Base-by-base conservation (phyloP, 2,888 invertebrate genomes). In the Sphaerophoria rueppellii region DNA sequence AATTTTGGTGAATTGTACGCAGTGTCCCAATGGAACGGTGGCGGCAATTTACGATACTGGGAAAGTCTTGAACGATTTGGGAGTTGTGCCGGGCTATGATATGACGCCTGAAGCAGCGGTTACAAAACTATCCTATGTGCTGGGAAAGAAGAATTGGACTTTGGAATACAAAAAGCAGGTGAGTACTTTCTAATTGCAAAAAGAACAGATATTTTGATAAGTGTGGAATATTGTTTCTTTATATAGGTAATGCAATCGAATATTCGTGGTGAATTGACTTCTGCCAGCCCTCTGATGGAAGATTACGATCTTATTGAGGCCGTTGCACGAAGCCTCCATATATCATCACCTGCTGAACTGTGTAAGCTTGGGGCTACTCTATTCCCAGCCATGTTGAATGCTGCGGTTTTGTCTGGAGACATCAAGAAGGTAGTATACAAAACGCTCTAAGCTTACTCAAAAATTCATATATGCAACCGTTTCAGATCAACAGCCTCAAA, bases 41-140 rank as follows among this genome's bases (percentile, higher is more conserved):
- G 93, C 94, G 1, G 93, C 95, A 7, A 93, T 95, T 0, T 99
- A 99, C 89, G 96, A 96, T 89, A 95, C 98, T 69, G 98, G 98
- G 71, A 94, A 95, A 92, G 96, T 91, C 50, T 88, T 90, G 6
- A 87, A 83, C 48, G 90, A 90, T 32, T 80, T 89, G 73, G 89
- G 92, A 87, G 87, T 92, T 7, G 88, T 92, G 43, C 89, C 90
- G 0, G 91, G 91, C 3, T 91, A 88, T 75, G 91, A 92, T 86
- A 92, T 92, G 91, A 99, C 99, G 0, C 96, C 97, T 0, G 99
- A 99, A 91, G 98, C 99, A 0, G 98, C 98, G 0, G 93, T 98
- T 7, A 95, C 97, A 2, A 99, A 99, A 91, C 93, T 99, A 1
- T 94, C 96, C 0, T 99, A 98, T 89, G 96, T 99, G 0, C 92